These are phyloP conservation scores for Dione juno DNA, from an alignment of 2,888 invertebrate species.

Conservation along the genomic window DNA sequence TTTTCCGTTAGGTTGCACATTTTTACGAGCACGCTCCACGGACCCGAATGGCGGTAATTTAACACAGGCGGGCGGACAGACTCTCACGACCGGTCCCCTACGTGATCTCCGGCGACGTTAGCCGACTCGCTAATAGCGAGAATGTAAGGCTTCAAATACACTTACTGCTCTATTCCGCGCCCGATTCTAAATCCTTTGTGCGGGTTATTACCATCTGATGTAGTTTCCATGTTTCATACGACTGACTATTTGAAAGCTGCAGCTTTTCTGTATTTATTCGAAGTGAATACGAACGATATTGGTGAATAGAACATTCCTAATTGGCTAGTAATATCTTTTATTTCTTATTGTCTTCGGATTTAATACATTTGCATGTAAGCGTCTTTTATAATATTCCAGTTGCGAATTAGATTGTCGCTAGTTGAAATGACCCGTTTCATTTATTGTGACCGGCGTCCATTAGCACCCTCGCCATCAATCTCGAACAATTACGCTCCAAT, in stretches of 20 bases:
- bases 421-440: conserved; percentile 43
- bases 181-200: conserved; percentile 7
- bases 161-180: conserved; percentile 42
- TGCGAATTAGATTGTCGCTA: conserved; percentile 39
- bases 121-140: conserved; percentile 63
- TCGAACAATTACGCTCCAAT: conserved; percentile 36
- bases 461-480: conserved; percentile 39
- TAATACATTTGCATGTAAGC: background rate
- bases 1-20: conserved; percentile 75
- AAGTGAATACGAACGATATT: background rate
- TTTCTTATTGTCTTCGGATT: background rate
- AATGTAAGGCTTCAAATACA: conserved; percentile 43
- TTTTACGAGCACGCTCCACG: conserved; percentile 60
- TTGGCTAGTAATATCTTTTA: too few species aligned
- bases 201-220: conserved; percentile 31
- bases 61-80: conserved; percentile 54
- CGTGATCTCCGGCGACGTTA: conserved; percentile 74
- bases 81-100: conserved; percentile 66
- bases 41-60: conserved; percentile 52
- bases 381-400: conserved; percentile 20
- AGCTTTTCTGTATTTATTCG: background rate
- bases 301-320: background rate
- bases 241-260: background rate
- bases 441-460: conserved; percentile 42
- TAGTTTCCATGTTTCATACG: conserved; percentile 32